Conservation (phyloP, 1,140 invertebrate genomes). For the Anastatus disparis region DNA sequence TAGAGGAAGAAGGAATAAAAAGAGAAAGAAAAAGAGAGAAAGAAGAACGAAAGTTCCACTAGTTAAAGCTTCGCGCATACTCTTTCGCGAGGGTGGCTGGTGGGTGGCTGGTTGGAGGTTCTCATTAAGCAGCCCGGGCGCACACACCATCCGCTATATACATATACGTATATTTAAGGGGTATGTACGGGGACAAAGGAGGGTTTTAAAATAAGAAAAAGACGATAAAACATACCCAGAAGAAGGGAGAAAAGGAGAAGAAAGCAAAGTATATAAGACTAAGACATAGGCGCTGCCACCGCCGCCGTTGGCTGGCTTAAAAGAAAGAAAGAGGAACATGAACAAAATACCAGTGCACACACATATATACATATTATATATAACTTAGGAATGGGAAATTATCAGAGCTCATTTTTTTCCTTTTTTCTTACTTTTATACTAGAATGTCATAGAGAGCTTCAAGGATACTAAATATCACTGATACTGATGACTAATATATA, state of each 20-base stretch:
- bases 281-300: constrained; percentile 48
- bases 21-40: constrained; percentile 26
- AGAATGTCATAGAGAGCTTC: too few relatives aligned
- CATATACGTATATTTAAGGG: too few relatives aligned
- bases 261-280: constrained; percentile 56
- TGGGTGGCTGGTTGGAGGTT: constrained; percentile 61
- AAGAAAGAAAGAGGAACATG: constrained; percentile 34
- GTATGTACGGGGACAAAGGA: neutral
- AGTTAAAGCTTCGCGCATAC: constrained; percentile 17
- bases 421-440: too few relatives aligned
- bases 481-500: too few relatives aligned
- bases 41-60: constrained; percentile 29
- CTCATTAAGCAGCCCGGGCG: constrained; percentile 67
- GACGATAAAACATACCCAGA: constrained; percentile 44
- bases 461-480: too few relatives aligned
- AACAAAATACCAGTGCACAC: neutral
- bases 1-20: constrained; percentile 39
- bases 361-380: neutral
- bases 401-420: constrained; percentile 60
- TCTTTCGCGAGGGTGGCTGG: constrained; percentile 3
- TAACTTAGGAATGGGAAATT: constrained; percentile 49
- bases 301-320: constrained; percentile 23
- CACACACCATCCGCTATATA: too few relatives aligned
- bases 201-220: constrained; percentile 63
- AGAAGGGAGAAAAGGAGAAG: constrained; percentile 60